Percentiles rank a stretch among this genome's conserved stretches.
phyloP scores from a whole-genome alignment of 1,140 invertebrate genomes.

The Drosophila bocki region DNA sequence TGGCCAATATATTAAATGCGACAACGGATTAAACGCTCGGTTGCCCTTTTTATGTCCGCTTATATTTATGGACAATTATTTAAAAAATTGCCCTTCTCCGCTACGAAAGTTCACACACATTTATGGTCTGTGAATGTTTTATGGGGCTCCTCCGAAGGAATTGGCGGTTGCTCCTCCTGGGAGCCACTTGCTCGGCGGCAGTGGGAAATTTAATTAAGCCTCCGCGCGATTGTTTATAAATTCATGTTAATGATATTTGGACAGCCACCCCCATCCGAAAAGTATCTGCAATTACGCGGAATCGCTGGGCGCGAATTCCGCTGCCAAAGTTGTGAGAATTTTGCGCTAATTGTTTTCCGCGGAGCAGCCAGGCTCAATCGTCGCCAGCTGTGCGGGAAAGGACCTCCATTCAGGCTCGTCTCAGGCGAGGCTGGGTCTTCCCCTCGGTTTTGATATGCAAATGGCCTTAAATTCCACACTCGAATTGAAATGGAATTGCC shows the following conservation, averaged over 20 bases:
- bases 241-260: slow-evolving; percentile 82
- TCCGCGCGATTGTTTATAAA: slow-evolving; percentile 79
- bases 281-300: slow-evolving; percentile 78
- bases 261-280: slow-evolving; percentile 38
- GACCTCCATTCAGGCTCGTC: slow-evolving; percentile 11
- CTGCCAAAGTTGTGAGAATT: slow-evolving; percentile 64
- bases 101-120: slow-evolving; percentile 46
- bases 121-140: slow-evolving; percentile 62
- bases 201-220: slow-evolving; percentile 76
- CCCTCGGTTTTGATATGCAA: slow-evolving; percentile 81
- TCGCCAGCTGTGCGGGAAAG: slow-evolving; percentile 65
- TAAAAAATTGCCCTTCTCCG: slow-evolving; percentile 47
- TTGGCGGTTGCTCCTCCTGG: neutral
- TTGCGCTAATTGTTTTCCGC: slow-evolving; percentile 77
- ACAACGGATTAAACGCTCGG: slow-evolving; percentile 76
- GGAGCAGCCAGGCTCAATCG: slow-evolving; percentile 29
- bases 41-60: slow-evolving; percentile 65
- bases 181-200: slow-evolving; percentile 12
- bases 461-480: slow-evolving; percentile 78
- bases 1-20: slow-evolving; percentile 67
- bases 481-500: slow-evolving; percentile 77
- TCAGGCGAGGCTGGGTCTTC: slow-evolving; percentile 19
- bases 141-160: slow-evolving; percentile 19
- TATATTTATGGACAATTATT: slow-evolving; percentile 80
- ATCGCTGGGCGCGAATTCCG: slow-evolving; percentile 56